Evolutionary conservation across 2,888 invertebrate genomes (phyloP).

Genomic region (Eugnorisma glareosa): DNA sequence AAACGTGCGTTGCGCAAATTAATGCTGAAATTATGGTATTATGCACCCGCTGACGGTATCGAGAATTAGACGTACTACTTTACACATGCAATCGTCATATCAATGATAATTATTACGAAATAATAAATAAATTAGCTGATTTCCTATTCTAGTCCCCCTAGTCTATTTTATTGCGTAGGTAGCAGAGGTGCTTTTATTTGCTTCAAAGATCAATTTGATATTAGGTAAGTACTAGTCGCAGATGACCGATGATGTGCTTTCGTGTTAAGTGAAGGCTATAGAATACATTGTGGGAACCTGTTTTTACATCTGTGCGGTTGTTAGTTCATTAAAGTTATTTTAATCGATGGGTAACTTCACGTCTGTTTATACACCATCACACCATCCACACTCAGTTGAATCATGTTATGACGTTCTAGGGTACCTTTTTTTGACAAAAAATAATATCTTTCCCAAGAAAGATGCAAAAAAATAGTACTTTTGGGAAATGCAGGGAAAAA

Average conservation of each 20-base stretch:
- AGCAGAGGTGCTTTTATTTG: neutral
- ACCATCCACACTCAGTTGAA: neutral
- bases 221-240: constrained; percentile 32
- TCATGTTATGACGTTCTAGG: too few relatives aligned
- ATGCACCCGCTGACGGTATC: constrained; percentile 47
- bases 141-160: constrained; percentile 7
- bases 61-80: constrained; percentile 28
- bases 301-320: neutral
- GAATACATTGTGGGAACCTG: constrained; percentile 4
- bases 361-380: too few relatives aligned
- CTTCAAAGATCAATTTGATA: constrained; percentile 26
- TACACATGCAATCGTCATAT: constrained; percentile 21
- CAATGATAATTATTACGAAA: constrained; percentile 34
- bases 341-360: neutral
- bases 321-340: neutral
- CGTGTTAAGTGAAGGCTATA: constrained; percentile 24
- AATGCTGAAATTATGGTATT: constrained; percentile 71
- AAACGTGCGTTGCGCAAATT: constrained; percentile 86
- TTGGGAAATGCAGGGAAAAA: too few relatives aligned
- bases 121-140: neutral
- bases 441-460: too few relatives aligned
- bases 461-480: too few relatives aligned
- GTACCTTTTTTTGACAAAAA: too few relatives aligned
- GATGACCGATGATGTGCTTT: constrained; percentile 43
- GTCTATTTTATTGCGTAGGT: constrained; percentile 1